Percentiles rank a stretch among this genome's conserved stretches.
Conservation (phyloP, 2,797 vertebrate genomes). For the Phrynocephalus forsythii region DNA sequence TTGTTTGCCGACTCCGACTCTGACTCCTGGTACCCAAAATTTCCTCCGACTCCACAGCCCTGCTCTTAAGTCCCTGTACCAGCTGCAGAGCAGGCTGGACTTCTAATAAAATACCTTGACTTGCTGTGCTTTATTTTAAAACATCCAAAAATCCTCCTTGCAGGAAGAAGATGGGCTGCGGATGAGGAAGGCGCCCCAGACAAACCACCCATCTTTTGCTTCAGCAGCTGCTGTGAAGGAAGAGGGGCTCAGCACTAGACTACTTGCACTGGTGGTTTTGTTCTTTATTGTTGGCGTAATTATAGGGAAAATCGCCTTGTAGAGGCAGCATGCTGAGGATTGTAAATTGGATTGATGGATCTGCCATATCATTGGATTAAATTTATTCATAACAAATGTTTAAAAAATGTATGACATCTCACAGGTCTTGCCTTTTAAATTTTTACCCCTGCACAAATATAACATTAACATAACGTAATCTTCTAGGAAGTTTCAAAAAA, state of each 20-base stretch:
- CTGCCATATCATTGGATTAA: constrained; percentile 86
- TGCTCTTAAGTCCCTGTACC: neutral
- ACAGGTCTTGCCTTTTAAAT: constrained; percentile 91
- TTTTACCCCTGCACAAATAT: constrained; percentile 78
- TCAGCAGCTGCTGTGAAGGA: constrained; percentile 83
- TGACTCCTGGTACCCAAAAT: no score
- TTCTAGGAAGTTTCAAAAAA: constrained; percentile 76
- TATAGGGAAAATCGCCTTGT: constrained; percentile 93
- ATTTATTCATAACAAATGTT: constrained; percentile 87
- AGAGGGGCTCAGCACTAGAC: constrained; percentile 87
- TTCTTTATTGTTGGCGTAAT: constrained; percentile 96
- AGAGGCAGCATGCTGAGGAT: constrained; percentile 83
- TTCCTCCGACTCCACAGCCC: no score
- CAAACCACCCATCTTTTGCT: constrained; percentile 83
- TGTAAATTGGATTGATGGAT: constrained; percentile 84
- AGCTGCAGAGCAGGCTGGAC: neutral
- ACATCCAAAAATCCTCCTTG: neutral
- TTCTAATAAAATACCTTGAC: neutral
- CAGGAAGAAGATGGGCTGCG: constrained; percentile 95
- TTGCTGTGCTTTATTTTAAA: neutral
- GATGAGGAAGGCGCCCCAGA: constrained; percentile 90
- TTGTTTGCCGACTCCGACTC: no score
- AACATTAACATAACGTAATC: constrained; percentile 77
- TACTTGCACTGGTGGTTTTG: constrained; percentile 90
- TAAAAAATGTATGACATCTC: constrained; percentile 86